phyloP scores from a whole-genome alignment of 2,888 invertebrate genomes.

The Diadegma fenestrale region DNA sequence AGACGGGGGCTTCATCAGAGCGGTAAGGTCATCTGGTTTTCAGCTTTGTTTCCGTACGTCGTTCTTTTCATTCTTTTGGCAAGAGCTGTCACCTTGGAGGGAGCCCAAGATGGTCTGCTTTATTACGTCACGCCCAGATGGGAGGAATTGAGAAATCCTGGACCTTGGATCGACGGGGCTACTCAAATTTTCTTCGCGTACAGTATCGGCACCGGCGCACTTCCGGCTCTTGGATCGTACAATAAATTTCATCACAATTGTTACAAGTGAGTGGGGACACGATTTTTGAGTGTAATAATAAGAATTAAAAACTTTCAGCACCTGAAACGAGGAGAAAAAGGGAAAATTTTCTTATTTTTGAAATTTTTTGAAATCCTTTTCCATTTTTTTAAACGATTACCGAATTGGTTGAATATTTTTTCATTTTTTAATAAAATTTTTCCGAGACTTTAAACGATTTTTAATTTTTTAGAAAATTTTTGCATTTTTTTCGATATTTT shows the following conservation, averaged over 20 bases:
- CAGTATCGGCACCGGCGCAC: conserved; percentile 91
- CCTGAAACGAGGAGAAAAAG: too few species aligned
- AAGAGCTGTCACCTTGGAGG: conserved; percentile 89
- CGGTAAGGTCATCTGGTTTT: conserved; percentile 93
- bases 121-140: conserved; percentile 89
- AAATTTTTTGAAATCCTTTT: too few species aligned
- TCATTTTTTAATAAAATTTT: too few species aligned
- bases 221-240: conserved; percentile 91
- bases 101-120: conserved; percentile 88
- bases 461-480: too few species aligned
- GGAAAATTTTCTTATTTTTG: too few species aligned
- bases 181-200: conserved; percentile 93
- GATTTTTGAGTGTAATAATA: neutral
- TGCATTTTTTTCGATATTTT: too few species aligned
- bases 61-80: conserved; percentile 89
- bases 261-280: conserved; percentile 86
- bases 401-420: too few species aligned
- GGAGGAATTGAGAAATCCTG: conserved; percentile 86
- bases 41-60: conserved; percentile 91
- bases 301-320: neutral
- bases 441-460: too few species aligned
- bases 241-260: conserved; percentile 92
- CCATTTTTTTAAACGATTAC: too few species aligned
- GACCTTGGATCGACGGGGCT: conserved; percentile 91
- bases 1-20: conserved; percentile 91